Evolutionary conservation across 2,113 vertebrate species (phyloP), one percentile per base, ranked within the genome.

Genomic region (Notechis scutatus): DNA sequence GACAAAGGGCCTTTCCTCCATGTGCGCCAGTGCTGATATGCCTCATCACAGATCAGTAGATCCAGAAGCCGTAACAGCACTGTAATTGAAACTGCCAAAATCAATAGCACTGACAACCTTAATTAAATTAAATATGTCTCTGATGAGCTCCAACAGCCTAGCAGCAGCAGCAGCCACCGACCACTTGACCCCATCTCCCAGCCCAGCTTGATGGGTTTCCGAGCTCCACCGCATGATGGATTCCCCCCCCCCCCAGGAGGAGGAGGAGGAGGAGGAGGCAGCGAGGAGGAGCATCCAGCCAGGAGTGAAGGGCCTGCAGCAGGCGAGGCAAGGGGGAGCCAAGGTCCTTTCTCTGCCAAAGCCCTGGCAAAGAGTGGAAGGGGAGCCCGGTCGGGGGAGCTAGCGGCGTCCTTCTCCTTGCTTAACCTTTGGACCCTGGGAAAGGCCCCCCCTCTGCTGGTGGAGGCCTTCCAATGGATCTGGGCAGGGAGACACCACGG

Each of bases 121-220:
- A 99, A 99, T 99, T 99, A 98, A 99, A 99, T 99, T 99, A 99
- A 99, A 99, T 99, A 99, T 98, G 98, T 99, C 98, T 98, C 97
- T 96, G 98, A 97, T 97, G 97, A 97, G 98, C 98, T 97, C 96
- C 96, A 97, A 94, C 97, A 95, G 97, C 97, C 96, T 85, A 94
- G 97, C 96, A 91, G 97, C 96, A 91, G 97, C 96, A 92, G 96
- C 56, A 89, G 97, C 96, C 92, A 96, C 56, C 90, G 97, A 96
- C 97, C 97, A 95, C 98, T 98, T 98, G 98, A 98, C 98, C 98
- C 98, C 97, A 96, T 55, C 93, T 96, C 90, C 93, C 94, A 95
- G 96, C 96, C 88, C 29, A 5, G 85, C 95, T 97, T 97, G 98
- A 98, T 96, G 91, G 95, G 97, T 97, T 95, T 96, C 96, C 94